Evolutionary conservation across 2,888 invertebrate genomes (phyloP), one percentile per base, ranked within the genome.

Genomic region (Epirrhoe alternata): DNA sequence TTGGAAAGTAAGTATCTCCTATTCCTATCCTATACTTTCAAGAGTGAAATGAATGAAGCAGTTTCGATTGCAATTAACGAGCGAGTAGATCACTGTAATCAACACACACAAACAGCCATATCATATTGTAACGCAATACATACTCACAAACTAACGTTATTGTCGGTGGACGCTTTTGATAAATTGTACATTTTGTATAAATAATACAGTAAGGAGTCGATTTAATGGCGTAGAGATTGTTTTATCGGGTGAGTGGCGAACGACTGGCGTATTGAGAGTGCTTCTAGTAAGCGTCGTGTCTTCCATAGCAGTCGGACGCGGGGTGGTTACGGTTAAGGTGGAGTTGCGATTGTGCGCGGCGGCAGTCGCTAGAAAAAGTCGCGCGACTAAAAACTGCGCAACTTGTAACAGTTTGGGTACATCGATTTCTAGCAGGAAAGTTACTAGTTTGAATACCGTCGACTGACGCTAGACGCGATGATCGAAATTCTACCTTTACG

Each of bases 221-320:
- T 88, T 81, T 86, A 85, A 86, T 85, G 87, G 83, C 84, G 86
- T 89, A 89, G 86, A 81, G 81, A 80, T 82, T 76, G 85, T 84
- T 86, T 68, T 80, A 83, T 78, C 81, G 77, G 86, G 85, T 84
- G 87, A 83, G 86, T 84, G 87, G 89, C 90, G 91, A 82, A 83
- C 89, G 91, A 88, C 90, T 90, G 90, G 89, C 82, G 87, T 89
- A 88, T 87, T 89, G 90, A 88, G 86, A 87, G 87, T 90, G 92
- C 92, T 92, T 92, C 87, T 87, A 82, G 88, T 83, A 91, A 92
- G 93, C 92, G 90, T 90, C 86, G 88, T 88, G 93, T 93, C 93
- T 93, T 93, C 93, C 93, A 93, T 90, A 92, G 88, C 92, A 90
- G 92, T 92, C 92, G 90, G 82, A 79, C 90, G 90, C 90, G 84